Percentiles rank a stretch among this genome's conserved stretches.
Conservation (phyloP, 2,797 vertebrate species). For the Oreonectes daqikongensis region DNA sequence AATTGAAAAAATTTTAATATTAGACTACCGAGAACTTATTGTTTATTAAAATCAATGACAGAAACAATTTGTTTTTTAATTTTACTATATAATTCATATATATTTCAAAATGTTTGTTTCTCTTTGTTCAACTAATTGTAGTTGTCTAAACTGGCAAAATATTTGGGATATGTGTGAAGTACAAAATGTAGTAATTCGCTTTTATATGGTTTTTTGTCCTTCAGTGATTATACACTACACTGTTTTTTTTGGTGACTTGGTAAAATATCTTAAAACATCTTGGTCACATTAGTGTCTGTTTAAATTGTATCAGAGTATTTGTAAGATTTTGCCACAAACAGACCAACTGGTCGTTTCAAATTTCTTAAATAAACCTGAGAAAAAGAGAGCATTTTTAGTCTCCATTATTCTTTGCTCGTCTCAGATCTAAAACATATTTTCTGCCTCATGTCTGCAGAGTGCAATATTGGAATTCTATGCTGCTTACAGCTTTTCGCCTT, state of each 20-base stretch:
- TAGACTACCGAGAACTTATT: background rate
- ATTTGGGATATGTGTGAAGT: conserved; percentile 1
- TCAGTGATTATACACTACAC: conserved; percentile 20
- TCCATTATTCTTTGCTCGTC: conserved; percentile 63
- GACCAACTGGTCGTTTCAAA: conserved; percentile 38
- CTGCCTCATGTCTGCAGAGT: conserved; percentile 40
- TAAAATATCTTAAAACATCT: conserved; percentile 5
- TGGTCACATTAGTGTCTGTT: conserved; percentile 44
- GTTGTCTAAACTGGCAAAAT: conserved; percentile 19
- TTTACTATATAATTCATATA: background rate
- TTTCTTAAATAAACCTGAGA: conserved; percentile 76
- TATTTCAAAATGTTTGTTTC: background rate
- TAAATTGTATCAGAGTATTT: conserved; percentile 43
- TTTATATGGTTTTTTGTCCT: background rate
- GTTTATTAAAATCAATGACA: background rate
- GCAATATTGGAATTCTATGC: conserved; percentile 31
- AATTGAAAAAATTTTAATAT: background rate
- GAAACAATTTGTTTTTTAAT: background rate
- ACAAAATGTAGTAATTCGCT: conserved; percentile 12
- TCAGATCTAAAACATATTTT: conserved; percentile 53
- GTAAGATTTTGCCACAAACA: conserved; percentile 14
- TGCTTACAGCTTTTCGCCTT: conserved; percentile 42
- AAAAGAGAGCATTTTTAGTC: conserved; percentile 71
- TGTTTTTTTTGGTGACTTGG: conserved; percentile 32
- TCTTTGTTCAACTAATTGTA: conserved; percentile 10